A percentile compares a stretch with the other conserved stretches of the same genome.
phyloP scores from a whole-genome alignment of 2,888 invertebrate species.

The Atherix ibis region DNA sequence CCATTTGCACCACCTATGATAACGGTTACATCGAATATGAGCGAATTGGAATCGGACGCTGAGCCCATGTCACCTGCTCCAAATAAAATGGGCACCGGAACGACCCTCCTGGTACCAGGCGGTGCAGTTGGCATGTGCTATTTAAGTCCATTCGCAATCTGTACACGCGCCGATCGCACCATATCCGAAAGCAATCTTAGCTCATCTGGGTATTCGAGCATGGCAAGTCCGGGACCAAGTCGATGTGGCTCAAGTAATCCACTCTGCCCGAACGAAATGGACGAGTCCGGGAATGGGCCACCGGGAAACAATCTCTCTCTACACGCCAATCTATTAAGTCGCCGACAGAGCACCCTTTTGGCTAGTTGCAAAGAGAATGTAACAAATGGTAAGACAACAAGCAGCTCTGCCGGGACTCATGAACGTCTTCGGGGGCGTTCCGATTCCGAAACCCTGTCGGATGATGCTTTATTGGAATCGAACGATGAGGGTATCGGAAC shows the following conservation, averaged over 20 bases:
- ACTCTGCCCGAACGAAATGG: slow-evolving; percentile 57
- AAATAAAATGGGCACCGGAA: slow-evolving; percentile 34
- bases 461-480: slow-evolving; percentile 52
- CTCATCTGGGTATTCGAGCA: slow-evolving; percentile 71
- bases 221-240: slow-evolving; percentile 71
- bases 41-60: slow-evolving; percentile 56
- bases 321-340: slow-evolving; percentile 32
- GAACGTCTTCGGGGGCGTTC: slow-evolving; percentile 39
- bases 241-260: slow-evolving; percentile 70
- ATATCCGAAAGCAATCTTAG: slow-evolving; percentile 72
- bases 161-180: slow-evolving; percentile 52
- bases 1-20: slow-evolving; percentile 50
- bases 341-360: slow-evolving; percentile 44
- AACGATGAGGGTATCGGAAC: slow-evolving; percentile 67
- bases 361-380: slow-evolving; percentile 38
- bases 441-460: slow-evolving; percentile 59
- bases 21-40: slow-evolving; percentile 59
- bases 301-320: slow-evolving; percentile 18
- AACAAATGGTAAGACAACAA: slow-evolving; percentile 21
- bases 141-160: slow-evolving; percentile 62
- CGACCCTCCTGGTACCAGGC: slow-evolving; percentile 27
- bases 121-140: slow-evolving; percentile 46
- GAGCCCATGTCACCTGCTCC: slow-evolving; percentile 49
- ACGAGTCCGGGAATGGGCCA: slow-evolving; percentile 46
- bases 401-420: slow-evolving; percentile 11